Base-by-base conservation (phyloP, 2,797 vertebrate species). In the Parauchenoglanis punctatus region DNA sequence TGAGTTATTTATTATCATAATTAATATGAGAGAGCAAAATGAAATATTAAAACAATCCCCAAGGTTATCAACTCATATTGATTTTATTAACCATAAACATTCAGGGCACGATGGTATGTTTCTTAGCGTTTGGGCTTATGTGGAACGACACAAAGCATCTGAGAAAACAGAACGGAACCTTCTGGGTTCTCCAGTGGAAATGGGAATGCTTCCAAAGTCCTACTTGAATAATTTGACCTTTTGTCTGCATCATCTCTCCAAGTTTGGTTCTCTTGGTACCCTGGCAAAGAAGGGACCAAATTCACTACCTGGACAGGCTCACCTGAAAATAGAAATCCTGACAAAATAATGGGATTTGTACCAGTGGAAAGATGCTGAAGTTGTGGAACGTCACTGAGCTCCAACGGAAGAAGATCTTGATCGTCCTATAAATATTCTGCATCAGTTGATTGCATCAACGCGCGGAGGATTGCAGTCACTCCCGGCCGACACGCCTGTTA, bases 381-480 rank as follows among this genome's bases (percentile, higher is more conserved):
- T 18, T 11, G 59, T 49, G 40, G 1, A 40, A 61, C 78, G 23
- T 8, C 31, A 13, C 35, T 25, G 18, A 35, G 20, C 77, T 59
- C 20, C 77, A 12, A 8, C 1, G 7, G 40, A 46, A 81, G 40
- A 35, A 40, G 56, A 61, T 44, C 6, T n/a, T 3, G 49, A 35
- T 23, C 59, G 76, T 49, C 44, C 44, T 67, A 63, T 81, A 63
- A 81, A 81, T 61, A 81, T 81, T 59, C 12, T 20, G 49, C 76
- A 11, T 35, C n/a, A 7, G 77, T 40, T 59, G 78, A 81, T 81
- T 81, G 78, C 78, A 81, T 8, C 78, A 81, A 11, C 23, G 2
- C 58, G 61, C 25, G 17, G 17, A 20, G 61, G 59, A 83, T 83
- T 83, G 81, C 81, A 83, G 61, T 52, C 59, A 12, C 40, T 63